A percentile compares a stretch with the other conserved stretches of the same genome.
Conservation (phyloP, 1,140 invertebrate genomes). For the Halyomorpha halys region DNA sequence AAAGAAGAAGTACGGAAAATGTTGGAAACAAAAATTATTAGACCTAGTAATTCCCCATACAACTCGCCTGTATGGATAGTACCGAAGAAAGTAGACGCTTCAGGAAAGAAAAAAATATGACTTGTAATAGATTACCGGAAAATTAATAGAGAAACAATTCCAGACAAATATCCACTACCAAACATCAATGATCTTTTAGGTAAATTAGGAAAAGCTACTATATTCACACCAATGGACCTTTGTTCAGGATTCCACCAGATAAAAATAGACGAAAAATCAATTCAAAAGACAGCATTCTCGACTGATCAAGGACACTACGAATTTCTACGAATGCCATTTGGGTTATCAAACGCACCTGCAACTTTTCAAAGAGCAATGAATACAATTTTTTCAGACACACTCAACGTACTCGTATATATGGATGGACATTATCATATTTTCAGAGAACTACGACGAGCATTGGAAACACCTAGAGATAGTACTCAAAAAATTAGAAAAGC, state of each 20-base stretch:
- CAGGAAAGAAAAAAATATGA: slow-evolving; percentile 28
- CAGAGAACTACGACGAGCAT: slow-evolving; percentile 35
- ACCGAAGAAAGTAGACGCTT: slow-evolving; percentile 28
- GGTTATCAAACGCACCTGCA: slow-evolving; percentile 19
- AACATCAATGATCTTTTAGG: neutral
- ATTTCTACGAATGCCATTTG: slow-evolving; percentile 25
- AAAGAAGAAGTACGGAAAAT: slow-evolving; percentile 32
- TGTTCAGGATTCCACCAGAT: slow-evolving; percentile 34
- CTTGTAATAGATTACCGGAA: slow-evolving; percentile 31
- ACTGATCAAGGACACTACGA: slow-evolving; percentile 26
- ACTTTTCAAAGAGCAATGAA: slow-evolving; percentile 34
- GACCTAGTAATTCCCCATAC: slow-evolving; percentile 23
- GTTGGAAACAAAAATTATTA: slow-evolving; percentile 27
- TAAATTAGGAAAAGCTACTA: too few species aligned
- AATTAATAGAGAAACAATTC: slow-evolving; percentile 28
- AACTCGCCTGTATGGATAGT: slow-evolving; percentile 27
- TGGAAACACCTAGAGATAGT: slow-evolving; percentile 29
- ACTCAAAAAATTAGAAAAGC: slow-evolving; percentile 27
- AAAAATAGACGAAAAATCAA: slow-evolving; percentile 23
- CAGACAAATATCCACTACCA: slow-evolving; percentile 19
- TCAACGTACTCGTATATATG: slow-evolving; percentile 34
- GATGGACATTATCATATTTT: slow-evolving; percentile 39
- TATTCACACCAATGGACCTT: too few species aligned
- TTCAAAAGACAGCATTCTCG: slow-evolving; percentile 29
- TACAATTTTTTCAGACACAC: slow-evolving; percentile 19